Base-by-base conservation (phyloP, 2,888 invertebrate species). In the Homarus gammarus region DNA sequence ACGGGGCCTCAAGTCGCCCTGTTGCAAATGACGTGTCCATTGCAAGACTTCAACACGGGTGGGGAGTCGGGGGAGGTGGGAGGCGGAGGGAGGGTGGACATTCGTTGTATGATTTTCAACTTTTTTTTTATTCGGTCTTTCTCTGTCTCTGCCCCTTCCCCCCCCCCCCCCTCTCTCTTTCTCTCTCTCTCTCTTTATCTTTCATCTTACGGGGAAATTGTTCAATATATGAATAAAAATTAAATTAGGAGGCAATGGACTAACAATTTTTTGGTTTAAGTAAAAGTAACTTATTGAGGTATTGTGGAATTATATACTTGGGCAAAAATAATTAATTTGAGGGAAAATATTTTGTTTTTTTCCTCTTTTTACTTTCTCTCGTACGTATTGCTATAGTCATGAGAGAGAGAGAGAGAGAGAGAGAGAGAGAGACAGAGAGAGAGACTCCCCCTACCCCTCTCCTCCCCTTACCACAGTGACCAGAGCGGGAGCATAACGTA, bases 1-100 rank as follows among this genome's bases (percentile, higher is more conserved):
- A 1, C 49, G 10, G 15, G 18, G 18, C 82, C 68, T 70, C 40
- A 38, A 64, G 81, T 38, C 64, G 33, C n/a, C 44, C 61, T 33
- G 72, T 72, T 72, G 83, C 83, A 72, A 72, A 83, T 83, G 83
- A 83, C 83, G 51, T 72, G 72, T 72, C 83, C 83, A 72, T 83
- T 83, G 82, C 83, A 44, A 70, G 72, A 72, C 64, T 27, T 64
- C 22, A 0, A 44, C 44, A 44, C 44, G 44, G 6, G 64, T 22
- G 5, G 64, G 5, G 64, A 6, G 18, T n/a, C n/a, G n/a, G n/a
- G n/a, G n/a, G n/a, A n/a, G n/a, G n/a, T n/a, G n/a, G n/a, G n/a
- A n/a, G n/a, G n/a, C n/a, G n/a, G n/a, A n/a, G n/a, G n/a, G n/a
- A n/a, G n/a, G n/a, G n/a, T n/a, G n/a, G n/a, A n/a, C n/a, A n/a